Percentiles rank a stretch among this genome's conserved stretches.
phyloP scores from a whole-genome alignment of 2,113 vertebrate species.

The Vombatus ursinus region DNA sequence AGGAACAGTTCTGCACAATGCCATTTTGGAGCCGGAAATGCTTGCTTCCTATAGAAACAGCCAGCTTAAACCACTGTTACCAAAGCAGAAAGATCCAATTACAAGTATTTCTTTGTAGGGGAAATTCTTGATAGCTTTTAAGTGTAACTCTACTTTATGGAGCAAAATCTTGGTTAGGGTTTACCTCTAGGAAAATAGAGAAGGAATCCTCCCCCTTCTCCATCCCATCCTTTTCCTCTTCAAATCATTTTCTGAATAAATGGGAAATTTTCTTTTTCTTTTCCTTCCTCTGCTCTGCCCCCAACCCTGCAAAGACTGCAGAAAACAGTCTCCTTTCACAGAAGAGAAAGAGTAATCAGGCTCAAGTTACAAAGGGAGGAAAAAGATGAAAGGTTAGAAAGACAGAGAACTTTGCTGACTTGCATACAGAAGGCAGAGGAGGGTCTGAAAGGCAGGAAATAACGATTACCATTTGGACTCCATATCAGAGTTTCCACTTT shows the following conservation, averaged over 20 bases:
- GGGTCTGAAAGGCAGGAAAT: conserved; percentile 61
- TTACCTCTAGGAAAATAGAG: conserved; percentile 6
- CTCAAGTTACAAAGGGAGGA: conserved; percentile 56
- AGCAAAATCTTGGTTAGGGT: not conserved
- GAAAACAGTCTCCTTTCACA: conserved; percentile 46
- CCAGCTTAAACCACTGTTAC: conserved; percentile 62
- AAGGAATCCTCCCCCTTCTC: not conserved
- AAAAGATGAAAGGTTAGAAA: conserved; percentile 53
- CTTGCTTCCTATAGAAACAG: conserved; percentile 62
- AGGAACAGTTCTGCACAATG: not conserved
- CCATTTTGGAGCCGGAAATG: conserved; percentile 57
- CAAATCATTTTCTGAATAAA: conserved; percentile 28
- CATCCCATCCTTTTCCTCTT: conserved; percentile 2
- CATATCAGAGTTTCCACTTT: conserved; percentile 74
- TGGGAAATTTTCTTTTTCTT: not conserved
- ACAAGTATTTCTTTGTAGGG: conserved; percentile 45
- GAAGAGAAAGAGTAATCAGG: conserved; percentile 35
- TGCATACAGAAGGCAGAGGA: conserved; percentile 26
- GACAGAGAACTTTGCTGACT: conserved; percentile 55
- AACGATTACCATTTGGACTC: conserved; percentile 56
- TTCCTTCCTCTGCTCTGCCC: not conserved
- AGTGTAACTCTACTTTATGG: not conserved
- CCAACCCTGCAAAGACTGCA: not conserved
- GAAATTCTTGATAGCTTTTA: conserved; percentile 40
- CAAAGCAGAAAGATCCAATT: conserved; percentile 53